Evolutionary conservation across 2,888 invertebrate genomes (phyloP).

Genomic region (Eristalis pertinax): DNA sequence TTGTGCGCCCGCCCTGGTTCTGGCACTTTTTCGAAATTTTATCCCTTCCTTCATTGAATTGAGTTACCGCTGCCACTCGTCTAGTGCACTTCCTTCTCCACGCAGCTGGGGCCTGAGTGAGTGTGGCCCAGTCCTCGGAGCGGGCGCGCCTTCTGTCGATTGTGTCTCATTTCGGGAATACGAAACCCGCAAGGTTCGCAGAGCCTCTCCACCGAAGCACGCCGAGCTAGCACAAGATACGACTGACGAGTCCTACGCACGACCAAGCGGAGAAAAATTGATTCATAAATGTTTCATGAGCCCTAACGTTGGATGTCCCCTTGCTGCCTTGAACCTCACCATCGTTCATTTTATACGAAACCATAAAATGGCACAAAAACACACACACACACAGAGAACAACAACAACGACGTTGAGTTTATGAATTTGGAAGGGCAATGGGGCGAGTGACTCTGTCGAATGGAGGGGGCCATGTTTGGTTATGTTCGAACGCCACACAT

Average conservation of each 20-base stretch:
- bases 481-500: slow-evolving; percentile 37
- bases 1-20: background rate
- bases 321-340: background rate
- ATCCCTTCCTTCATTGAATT: slow-evolving; percentile 51
- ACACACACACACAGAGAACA: background rate
- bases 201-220: background rate
- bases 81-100: background rate
- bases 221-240: background rate
- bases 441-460: background rate
- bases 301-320: slow-evolving; percentile 22
- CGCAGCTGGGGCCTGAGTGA: background rate
- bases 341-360: slow-evolving; percentile 29
- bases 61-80: slow-evolving; percentile 33
- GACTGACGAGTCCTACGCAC: background rate
- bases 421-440: slow-evolving; percentile 21
- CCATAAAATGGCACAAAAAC: slow-evolving; percentile 42
- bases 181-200: background rate
- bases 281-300: slow-evolving; percentile 70
- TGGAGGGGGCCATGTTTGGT: slow-evolving; percentile 25
- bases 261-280: slow-evolving; percentile 41
- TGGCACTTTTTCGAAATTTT: slow-evolving; percentile 2
- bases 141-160: slow-evolving; percentile 11
- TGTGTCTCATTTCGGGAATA: background rate
- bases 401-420: slow-evolving; percentile 23
- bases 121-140: background rate